A percentile compares a stretch with the other conserved stretches of the same genome.
Conservation (phyloP, 2,113 vertebrate species). For the Psilopogon haemacephalus region DNA sequence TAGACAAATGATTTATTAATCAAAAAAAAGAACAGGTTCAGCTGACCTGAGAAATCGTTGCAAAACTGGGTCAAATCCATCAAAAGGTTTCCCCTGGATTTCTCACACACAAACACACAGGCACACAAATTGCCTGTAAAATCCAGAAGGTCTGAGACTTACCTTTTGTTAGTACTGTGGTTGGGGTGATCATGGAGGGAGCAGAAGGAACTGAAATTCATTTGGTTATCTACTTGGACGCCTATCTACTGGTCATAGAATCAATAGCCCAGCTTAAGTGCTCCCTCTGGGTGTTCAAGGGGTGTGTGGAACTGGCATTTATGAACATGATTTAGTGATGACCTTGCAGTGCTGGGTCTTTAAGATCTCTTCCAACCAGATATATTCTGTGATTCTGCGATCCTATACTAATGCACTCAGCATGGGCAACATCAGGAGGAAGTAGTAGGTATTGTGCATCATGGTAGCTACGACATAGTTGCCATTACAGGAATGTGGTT, state of each 20-base stretch:
- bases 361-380: too few relatives aligned
- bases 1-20: conserved; percentile 20
- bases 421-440: too few relatives aligned
- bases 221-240: neutral
- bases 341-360: too few relatives aligned
- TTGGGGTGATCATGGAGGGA: neutral
- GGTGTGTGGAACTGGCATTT: too few relatives aligned
- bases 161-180: neutral
- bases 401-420: too few relatives aligned
- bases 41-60: neutral
- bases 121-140: neutral
- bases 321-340: too few relatives aligned
- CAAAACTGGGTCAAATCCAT: conserved; percentile 34
- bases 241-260: neutral
- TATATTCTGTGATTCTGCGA: too few relatives aligned
- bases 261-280: too few relatives aligned
- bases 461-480: too few relatives aligned
- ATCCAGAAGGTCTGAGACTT: neutral
- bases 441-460: too few relatives aligned
- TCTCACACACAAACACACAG: neutral
- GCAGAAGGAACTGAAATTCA: neutral
- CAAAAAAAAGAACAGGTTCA: neutral
- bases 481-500: too few relatives aligned
- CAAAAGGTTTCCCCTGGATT: neutral
- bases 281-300: too few relatives aligned